These are phyloP conservation scores for Microctonus aethiopoides DNA, from an alignment of 2,888 invertebrate genomes.

Conservation along the genomic window DNA sequence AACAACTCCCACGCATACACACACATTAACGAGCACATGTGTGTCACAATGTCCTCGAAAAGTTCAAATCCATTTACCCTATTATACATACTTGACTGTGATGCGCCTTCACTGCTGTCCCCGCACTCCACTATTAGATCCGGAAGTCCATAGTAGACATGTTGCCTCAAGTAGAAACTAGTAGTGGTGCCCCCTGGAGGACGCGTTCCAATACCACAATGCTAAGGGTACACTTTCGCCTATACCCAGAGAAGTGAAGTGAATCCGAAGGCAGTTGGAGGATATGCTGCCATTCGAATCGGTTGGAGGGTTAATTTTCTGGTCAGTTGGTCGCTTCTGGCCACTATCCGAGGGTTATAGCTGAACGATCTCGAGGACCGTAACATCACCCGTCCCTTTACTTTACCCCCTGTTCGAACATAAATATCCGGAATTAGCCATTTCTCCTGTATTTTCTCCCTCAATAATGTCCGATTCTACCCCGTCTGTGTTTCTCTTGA, in stretches of 20 bases:
- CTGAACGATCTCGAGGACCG: constrained; percentile 63
- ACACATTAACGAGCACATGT: neutral
- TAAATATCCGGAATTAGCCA: constrained; percentile 68
- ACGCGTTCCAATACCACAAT: constrained; percentile 4
- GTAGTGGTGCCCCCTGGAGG: neutral
- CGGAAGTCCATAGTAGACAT: neutral
- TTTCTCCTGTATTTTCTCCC: constrained; percentile 61
- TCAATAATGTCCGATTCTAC: constrained; percentile 40
- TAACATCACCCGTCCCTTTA: constrained; percentile 60
- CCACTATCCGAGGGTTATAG: constrained; percentile 63
- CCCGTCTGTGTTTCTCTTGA: constrained; percentile 43
- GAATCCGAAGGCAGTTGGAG: constrained; percentile 31
- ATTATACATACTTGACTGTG: neutral
- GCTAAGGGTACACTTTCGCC: constrained; percentile 1
- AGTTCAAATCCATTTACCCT: neutral
- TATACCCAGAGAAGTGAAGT: constrained; percentile 26
- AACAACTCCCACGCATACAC: neutral
- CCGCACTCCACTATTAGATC: neutral
- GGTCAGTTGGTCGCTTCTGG: constrained; percentile 68
- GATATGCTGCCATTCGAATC: constrained; percentile 53
- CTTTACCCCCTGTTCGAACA: constrained; percentile 61
- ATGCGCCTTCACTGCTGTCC: neutral
- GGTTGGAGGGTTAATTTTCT: constrained; percentile 68
- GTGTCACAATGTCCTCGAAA: constrained; percentile 2
- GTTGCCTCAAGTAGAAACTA: neutral